Evolutionary conservation across 2,113 vertebrate genomes (phyloP).

Genomic region (Dermatemys mawii): DNA sequence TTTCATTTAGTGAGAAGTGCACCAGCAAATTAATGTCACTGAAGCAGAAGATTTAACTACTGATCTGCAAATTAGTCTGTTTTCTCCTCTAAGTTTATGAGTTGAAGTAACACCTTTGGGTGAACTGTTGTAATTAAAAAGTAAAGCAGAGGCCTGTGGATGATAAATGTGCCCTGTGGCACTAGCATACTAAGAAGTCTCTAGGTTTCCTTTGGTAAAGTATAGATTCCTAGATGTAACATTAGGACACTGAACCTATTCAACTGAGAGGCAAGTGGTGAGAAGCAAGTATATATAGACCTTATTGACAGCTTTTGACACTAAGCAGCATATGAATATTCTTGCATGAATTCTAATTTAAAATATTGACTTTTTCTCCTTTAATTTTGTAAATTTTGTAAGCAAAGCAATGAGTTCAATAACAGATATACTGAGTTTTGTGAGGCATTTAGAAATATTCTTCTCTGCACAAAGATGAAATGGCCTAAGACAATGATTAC

Average conservation of each 20-base stretch:
- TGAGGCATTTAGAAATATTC: background rate
- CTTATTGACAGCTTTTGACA: slow-evolving; percentile 66
- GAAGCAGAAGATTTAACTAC: slow-evolving; percentile 65
- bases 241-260: slow-evolving; percentile 61
- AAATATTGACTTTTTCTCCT: slow-evolving; percentile 56
- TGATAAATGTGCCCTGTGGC: slow-evolving; percentile 65
- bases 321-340: slow-evolving; percentile 65
- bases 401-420: slow-evolving; percentile 25
- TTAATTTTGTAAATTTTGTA: slow-evolving; percentile 22
- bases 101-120: slow-evolving; percentile 68
- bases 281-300: slow-evolving; percentile 57
- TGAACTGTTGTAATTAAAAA: slow-evolving; percentile 74
- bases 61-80: slow-evolving; percentile 70
- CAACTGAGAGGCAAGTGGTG: slow-evolving; percentile 28
- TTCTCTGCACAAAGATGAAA: background rate
- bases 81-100: slow-evolving; percentile 69
- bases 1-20: slow-evolving; percentile 17
- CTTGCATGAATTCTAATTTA: slow-evolving; percentile 44
- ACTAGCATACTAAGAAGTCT: slow-evolving; percentile 32
- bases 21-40: slow-evolving; percentile 46
- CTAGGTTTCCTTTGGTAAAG: slow-evolving; percentile 56
- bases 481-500: background rate
- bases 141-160: slow-evolving; percentile 60
- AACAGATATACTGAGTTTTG: slow-evolving; percentile 28
- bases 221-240: slow-evolving; percentile 65